phyloP scores from a whole-genome alignment of 2,888 invertebrate species.

The Heteromurus nitidus region DNA sequence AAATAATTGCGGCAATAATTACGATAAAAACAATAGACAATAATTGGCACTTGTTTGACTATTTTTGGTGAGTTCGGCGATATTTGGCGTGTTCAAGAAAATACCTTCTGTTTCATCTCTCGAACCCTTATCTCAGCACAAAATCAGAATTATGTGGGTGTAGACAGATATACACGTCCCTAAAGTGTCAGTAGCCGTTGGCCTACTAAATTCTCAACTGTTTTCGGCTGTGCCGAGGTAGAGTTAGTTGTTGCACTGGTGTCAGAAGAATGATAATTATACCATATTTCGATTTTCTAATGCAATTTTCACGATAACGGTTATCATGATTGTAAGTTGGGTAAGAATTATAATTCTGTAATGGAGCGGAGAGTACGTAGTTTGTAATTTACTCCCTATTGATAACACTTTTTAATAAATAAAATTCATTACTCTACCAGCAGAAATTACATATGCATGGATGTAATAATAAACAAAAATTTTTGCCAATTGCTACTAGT shows the following conservation, averaged over 20 bases:
- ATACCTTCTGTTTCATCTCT: slow-evolving; percentile 18
- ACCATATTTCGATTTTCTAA: not conserved
- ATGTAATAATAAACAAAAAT: too few relatives aligned
- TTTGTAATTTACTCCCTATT: too few relatives aligned
- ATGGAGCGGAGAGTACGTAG: too few relatives aligned
- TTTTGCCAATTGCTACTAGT: not conserved
- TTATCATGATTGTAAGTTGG: too few relatives aligned
- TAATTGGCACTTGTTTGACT: slow-evolving; percentile 57
- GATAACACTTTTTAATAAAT: too few relatives aligned
- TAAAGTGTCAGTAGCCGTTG: slow-evolving; percentile 34
- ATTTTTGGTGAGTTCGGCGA: slow-evolving; percentile 52
- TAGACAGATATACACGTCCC: not conserved
- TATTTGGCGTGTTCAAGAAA: slow-evolving; percentile 19
- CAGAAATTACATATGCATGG: too few relatives aligned
- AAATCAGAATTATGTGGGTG: slow-evolving; percentile 15
- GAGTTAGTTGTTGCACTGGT: too few relatives aligned
- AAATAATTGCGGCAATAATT: slow-evolving; percentile 54
- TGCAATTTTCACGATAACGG: too few relatives aligned
- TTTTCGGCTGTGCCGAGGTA: too few relatives aligned
- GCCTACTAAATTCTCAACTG: slow-evolving; percentile 47
- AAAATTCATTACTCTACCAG: too few relatives aligned
- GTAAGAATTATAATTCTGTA: too few relatives aligned
- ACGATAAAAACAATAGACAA: slow-evolving; percentile 55
- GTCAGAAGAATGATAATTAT: slow-evolving; percentile 18
- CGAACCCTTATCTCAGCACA: not conserved